Evolutionary conservation across 92 coral and sea anemone genomes (phyloP).

Genomic region (Galaxea fascicularis): DNA sequence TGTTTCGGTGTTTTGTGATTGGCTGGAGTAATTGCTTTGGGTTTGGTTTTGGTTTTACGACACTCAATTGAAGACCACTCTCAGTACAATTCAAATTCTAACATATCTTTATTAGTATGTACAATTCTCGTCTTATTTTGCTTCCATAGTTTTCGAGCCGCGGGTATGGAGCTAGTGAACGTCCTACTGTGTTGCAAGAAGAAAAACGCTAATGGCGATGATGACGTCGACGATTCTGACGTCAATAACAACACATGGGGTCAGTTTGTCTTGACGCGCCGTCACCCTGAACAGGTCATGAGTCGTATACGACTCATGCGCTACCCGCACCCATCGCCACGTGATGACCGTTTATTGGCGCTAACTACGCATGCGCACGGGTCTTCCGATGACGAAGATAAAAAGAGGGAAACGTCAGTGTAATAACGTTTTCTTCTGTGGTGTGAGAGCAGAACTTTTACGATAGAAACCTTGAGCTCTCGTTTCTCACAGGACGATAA

Average conservation of each 20-base stretch:
- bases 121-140: not conserved
- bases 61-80: no score
- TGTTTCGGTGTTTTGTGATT: no score
- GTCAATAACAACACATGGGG: slow-evolving; percentile 7
- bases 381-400: not conserved
- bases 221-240: not conserved
- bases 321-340: not conserved
- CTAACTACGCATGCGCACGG: not conserved
- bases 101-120: not conserved
- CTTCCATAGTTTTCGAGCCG: slow-evolving; percentile 17
- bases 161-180: not conserved
- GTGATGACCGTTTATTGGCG: slow-evolving; percentile 1
- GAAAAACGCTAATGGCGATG: not conserved
- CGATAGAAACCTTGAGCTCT: no score
- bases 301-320: slow-evolving; percentile 31
- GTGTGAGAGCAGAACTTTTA: no score
- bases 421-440: not conserved
- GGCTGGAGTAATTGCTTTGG: no score
- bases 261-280: slow-evolving; percentile 13
- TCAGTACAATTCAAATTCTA: no score
- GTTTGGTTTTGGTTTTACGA: no score
- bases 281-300: slow-evolving; percentile 13
- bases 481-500: no score
- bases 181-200: slow-evolving; percentile 10
- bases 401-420: slow-evolving; percentile 26